Base-by-base conservation (phyloP, 2,113 vertebrate genomes). In the Lophura nycthemera region DNA sequence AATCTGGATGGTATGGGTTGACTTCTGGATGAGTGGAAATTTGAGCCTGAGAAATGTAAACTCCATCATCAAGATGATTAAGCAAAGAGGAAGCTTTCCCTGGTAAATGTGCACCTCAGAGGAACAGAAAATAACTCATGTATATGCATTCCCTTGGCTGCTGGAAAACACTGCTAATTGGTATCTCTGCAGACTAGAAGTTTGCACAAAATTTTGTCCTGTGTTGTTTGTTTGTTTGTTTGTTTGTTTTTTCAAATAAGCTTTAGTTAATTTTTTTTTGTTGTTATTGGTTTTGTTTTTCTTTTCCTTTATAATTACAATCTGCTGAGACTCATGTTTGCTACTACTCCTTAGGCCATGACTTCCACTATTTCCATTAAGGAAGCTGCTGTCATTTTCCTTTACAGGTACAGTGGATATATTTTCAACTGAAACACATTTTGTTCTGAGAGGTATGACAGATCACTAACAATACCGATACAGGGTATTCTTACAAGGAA, bases 11-110 rank as follows among this genome's bases (percentile, higher is more conserved):
- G 7, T 52, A 73, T 45, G 21, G 36, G 7, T 61, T 18, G 67
- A 2, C 47, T 80, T 56, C 57, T 86, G 38, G 8, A 63, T 67
- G 50, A 56, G 43, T 47, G 30, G 29, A 70, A 72, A 80, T 73
- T 54, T 56, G 56, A 89, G 30, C 63, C 32, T 80, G 79, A 77
- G 57, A 92, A 93, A 90, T 50, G n/a, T 69, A 66, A 89, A 86
- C 36, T 57, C 76, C 0, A 1, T 77, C 30, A 59, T 85, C 10
- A 12, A 24, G 34, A 77, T 43, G 60, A 87, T 75, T 61, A 92
- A 84, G 8, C 0, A 0, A 75, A 70, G 30, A 59, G 34, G 27
- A 90, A 91, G 36, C 11, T 63, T 70, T 32, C 18, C 3, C 21
- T 72, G 36, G 12, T 42, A 57, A 95, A 73, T 15, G 12, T 15